Evolutionary conservation across 1,140 invertebrate genomes (phyloP), one percentile per base, ranked within the genome.

Genomic region (Idris sp.): DNA sequence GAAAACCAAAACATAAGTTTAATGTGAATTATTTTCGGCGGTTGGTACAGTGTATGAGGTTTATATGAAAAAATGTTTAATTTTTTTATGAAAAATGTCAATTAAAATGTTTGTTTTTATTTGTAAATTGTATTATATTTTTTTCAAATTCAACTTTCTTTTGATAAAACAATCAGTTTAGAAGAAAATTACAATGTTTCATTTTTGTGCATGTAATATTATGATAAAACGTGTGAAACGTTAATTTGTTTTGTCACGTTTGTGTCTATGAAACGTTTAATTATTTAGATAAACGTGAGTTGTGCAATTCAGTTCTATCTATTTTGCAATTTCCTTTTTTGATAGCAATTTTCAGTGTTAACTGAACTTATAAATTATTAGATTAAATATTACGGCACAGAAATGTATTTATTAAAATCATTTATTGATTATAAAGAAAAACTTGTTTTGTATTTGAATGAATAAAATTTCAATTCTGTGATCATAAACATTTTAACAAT

Each of bases 1-100:
- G 83, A 80, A 82, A 86, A 85, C 84, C 82, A 83, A 85, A 84
- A 87, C 81, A 84, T 82, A 80, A 82, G n/a, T 80, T 79, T 69
- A 77, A 84, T 78, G 79, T 81, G 79, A 78, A 72, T 78, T 78
- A 78, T 74, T 74, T 68, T 59, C 74, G 33, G 51, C 46, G 19
- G 54, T 61, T 38, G n/a, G n/a, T n/a, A 67, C 38, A 64, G 58
- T 65, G 53, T 64, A 51, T 54, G 30, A 14, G 25, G 30, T 40
- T 33, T 9, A 73, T 73, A 65, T 73, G 54, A 67, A 74, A 74
- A 28, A 72, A 64, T 65, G 44, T 62, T 59, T 56, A 44, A 22
- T 1, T n/a, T n/a, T n/a, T n/a, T n/a, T n/a, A n/a, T n/a, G n/a
- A n/a, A n/a, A n/a, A n/a, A n/a, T 13, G 7, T 51, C 1, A 14